These are phyloP conservation scores for Potamarius usumacintae DNA, from an alignment of 2,113 vertebrate species.

Conservation along the genomic window DNA sequence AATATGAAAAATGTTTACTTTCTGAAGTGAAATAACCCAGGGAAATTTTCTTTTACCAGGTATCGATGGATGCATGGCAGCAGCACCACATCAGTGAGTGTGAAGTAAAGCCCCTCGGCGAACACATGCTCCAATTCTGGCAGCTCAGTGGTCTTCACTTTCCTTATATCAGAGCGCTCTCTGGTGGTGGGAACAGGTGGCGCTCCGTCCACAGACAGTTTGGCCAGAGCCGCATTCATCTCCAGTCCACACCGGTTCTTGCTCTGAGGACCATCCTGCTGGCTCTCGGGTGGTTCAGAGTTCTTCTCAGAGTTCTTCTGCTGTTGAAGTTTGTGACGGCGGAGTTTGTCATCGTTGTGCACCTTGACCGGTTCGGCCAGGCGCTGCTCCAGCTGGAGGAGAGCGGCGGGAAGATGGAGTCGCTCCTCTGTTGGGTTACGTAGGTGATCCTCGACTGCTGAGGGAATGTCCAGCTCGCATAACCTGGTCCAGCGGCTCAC, in stretches of 20 bases:
- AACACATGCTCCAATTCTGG: constrained; percentile 88
- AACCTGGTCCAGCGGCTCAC: constrained; percentile 96
- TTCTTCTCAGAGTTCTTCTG: constrained; percentile 58
- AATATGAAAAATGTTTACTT: neutral
- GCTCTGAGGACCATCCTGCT: constrained; percentile 15
- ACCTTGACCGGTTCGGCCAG: constrained; percentile 90
- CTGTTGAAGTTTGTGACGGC: constrained; percentile 87
- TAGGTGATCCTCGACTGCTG: constrained; percentile 83
- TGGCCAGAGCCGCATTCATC: constrained; percentile 82
- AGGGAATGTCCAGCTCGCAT: constrained; percentile 91
- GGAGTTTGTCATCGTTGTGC: constrained; percentile 96
- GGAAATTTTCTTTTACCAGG: constrained; percentile 78
- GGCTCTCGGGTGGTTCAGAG: constrained; percentile 17
- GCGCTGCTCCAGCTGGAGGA: constrained; percentile 83
- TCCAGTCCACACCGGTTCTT: constrained; percentile 70
- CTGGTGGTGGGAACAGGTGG: constrained; percentile 64
- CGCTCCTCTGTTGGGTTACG: constrained; percentile 57
- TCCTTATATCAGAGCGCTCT: constrained; percentile 83
- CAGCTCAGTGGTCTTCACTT: constrained; percentile 82
- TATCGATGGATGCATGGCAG: constrained; percentile 90
- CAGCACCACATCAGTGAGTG: constrained; percentile 89
- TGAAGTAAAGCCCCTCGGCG: constrained; percentile 95
- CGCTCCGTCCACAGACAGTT: constrained; percentile 72
- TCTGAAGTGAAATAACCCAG: neutral
- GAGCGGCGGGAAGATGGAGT: constrained; percentile 74